Evolutionary conservation across 1,140 invertebrate species (phyloP).

Genomic region (Zaprionus nigranus): DNA sequence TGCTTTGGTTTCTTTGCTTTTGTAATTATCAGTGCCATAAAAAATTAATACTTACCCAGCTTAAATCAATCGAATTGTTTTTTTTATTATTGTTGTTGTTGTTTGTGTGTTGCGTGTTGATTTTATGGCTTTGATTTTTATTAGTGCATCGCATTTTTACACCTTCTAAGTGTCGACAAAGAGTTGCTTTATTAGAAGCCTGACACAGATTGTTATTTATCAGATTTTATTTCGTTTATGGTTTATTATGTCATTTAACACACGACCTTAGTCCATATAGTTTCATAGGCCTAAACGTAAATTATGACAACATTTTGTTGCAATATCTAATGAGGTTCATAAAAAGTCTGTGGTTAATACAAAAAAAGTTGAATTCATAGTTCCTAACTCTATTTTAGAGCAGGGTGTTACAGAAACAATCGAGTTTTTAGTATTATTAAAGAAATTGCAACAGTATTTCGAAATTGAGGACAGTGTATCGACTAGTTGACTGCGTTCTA

Average conservation of each 20-base stretch:
- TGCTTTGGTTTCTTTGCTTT: constrained; percentile 38
- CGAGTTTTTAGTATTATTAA: not conserved
- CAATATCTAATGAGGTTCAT: not conserved
- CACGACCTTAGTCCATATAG: constrained; percentile 37
- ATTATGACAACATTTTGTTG: no score
- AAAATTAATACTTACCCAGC: constrained; percentile 56
- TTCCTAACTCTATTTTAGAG: not conserved
- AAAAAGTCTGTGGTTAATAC: not conserved
- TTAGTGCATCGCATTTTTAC: constrained; percentile 42
- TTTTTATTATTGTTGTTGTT: constrained; percentile 7
- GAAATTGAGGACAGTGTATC: no score
- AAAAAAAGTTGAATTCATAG: not conserved
- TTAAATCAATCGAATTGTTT: constrained; percentile 58
- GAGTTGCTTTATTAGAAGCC: constrained; percentile 47
- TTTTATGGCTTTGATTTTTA: constrained; percentile 64
- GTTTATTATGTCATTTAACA: constrained; percentile 27
- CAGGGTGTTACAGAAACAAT: not conserved
- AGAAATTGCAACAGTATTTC: no score
- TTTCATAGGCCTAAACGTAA: constrained; percentile 28
- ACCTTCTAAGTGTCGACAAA: constrained; percentile 51
- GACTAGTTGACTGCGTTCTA: not conserved
- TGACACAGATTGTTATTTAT: constrained; percentile 62
- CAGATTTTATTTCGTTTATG: constrained; percentile 45
- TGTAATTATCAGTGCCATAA: constrained; percentile 66
- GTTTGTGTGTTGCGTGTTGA: constrained; percentile 28